Evolutionary conservation across 2,888 invertebrate genomes (phyloP).

Genomic region (Poecilobothrus nobilitatus): DNA sequence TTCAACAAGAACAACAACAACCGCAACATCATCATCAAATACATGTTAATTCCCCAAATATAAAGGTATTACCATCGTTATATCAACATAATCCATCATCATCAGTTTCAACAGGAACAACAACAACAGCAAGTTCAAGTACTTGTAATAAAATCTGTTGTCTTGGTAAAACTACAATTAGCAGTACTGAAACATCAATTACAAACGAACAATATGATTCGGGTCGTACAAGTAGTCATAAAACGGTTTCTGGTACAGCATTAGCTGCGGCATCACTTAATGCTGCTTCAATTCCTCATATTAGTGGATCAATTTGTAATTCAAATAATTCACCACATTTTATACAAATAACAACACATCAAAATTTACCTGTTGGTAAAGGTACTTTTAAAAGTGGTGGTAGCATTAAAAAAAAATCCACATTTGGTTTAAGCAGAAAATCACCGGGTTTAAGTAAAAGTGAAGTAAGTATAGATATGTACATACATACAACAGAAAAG

Average conservation of each 20-base stretch:
- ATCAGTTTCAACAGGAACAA: slow-evolving; percentile 12
- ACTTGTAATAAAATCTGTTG: slow-evolving; percentile 28
- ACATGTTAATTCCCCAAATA: background rate
- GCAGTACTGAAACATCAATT: background rate
- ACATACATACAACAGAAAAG: no score
- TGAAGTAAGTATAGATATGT: slow-evolving; percentile 43
- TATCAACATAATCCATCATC: slow-evolving; percentile 22
- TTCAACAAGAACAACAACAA: no score
- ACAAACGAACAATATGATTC: background rate
- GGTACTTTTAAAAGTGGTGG: background rate
- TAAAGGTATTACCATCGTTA: slow-evolving; percentile 14
- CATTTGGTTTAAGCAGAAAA: slow-evolving; percentile 37
- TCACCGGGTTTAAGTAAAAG: slow-evolving; percentile 42
- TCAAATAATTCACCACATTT: slow-evolving; percentile 17
- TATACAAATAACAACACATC: slow-evolving; percentile 24
- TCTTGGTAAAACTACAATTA: slow-evolving; percentile 19
- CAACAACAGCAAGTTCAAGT: slow-evolving; percentile 17
- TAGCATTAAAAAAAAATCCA: slow-evolving; percentile 36
- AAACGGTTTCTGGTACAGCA: slow-evolving; percentile 34
- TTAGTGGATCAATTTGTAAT: slow-evolving; percentile 17
- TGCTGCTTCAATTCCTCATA: slow-evolving; percentile 22
- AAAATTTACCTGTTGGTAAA: no score
- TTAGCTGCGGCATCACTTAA: slow-evolving; percentile 28
- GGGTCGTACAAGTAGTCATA: slow-evolving; percentile 11
- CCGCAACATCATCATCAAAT: no score